Conservation (phyloP, 1,140 invertebrate species). For the Hylaeus volcanicus region DNA sequence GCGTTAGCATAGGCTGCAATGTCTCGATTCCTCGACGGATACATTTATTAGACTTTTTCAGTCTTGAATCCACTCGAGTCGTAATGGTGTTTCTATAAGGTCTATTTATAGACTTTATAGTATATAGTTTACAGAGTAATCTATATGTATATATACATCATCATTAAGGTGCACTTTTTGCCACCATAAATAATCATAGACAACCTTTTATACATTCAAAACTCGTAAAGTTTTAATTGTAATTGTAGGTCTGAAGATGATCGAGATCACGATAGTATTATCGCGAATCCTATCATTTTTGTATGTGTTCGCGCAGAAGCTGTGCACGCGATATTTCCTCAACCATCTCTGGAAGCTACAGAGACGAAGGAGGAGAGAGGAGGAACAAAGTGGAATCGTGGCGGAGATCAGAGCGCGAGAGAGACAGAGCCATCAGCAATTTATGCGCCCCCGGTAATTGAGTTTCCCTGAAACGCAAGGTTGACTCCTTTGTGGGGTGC, state of each 20-base stretch:
- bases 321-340: background rate
- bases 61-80: background rate
- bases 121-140: no score
- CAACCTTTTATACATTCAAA: no score
- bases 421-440: conserved; percentile 31
- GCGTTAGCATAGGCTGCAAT: conserved; percentile 66
- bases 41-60: conserved; percentile 45
- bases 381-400: conserved; percentile 5
- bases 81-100: background rate
- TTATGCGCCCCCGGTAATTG: conserved; percentile 44
- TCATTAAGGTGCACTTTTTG: no score
- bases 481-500: conserved; percentile 38
- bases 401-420: background rate
- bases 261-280: no score
- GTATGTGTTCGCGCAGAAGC: no score
- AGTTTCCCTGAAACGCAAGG: conserved; percentile 38
- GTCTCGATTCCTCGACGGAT: conserved; percentile 61
- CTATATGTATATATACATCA: no score
- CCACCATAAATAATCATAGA: no score
- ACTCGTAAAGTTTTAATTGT: no score
- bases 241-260: no score
- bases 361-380: background rate
- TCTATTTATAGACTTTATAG: no score
- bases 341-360: background rate
- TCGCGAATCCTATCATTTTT: no score